Base-by-base conservation (phyloP, 2,797 vertebrate genomes). In the Merluccius polli region DNA sequence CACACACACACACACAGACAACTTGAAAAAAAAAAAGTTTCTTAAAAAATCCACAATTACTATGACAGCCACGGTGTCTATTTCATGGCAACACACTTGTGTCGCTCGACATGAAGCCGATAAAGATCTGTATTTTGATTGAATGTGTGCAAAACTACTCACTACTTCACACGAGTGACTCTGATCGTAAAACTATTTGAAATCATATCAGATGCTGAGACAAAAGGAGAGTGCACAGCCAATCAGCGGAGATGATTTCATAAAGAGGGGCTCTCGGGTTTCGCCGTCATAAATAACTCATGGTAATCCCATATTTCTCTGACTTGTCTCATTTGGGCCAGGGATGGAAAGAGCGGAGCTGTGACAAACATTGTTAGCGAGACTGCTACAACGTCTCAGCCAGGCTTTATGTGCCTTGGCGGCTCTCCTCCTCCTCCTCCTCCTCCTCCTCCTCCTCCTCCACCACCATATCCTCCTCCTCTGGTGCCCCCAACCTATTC, bases 201-300 rank as follows among this genome's bases (percentile, higher is more conserved):
- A 93, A 93, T 93, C 86, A 92, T 91, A 92, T 93, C 90, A 88
- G 92, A 92, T 92, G 87, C 83, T 71, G 76, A 29, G 6, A 38
- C 72, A 2, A 44, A 32, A 81, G 78, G 74, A 85, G 84, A 81
- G 83, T 79, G 86, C 81, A 74, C 80, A 27, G 71, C 89, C 89
- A 92, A 92, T 93, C 91, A 91, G 77, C 82, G 44, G 79, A 88
- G 88, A 93, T 91, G 91, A 93, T 92, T 93, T 92, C 92, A 92
- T 93, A 92, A 89, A 63, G 88, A 85, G 79, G 85, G 83, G 84
- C 86, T 91, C 89, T 94, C 87, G 88, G 90, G 92, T 94, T 94
- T 93, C 92, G 89, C 88, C 89, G 70, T 93, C 93, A 93, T 94
- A 93, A 94, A 94, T 93, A 94, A 94, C 89, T 93, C 92, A 92